Percentiles rank a stretch among this genome's conserved stretches.
These are phyloP conservation scores for Sphaerophoria rueppellii DNA, from an alignment of 2,888 invertebrate species.

Conservation along the genomic window DNA sequence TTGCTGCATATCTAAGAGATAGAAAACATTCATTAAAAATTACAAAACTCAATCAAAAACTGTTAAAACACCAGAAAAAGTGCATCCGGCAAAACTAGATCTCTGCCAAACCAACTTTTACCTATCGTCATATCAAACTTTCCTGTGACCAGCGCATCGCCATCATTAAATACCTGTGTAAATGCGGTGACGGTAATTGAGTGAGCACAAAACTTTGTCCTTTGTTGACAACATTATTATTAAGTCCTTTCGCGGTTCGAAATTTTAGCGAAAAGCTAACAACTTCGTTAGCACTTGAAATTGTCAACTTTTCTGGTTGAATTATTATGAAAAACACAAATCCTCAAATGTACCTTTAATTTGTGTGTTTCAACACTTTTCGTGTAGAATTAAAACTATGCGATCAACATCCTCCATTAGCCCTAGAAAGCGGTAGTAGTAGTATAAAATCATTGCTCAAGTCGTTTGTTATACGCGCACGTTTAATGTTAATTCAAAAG, in stretches of 20 bases:
- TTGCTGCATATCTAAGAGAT: not conserved
- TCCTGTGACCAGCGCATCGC: conserved; percentile 33
- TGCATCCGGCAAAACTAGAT: not conserved
- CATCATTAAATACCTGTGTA: conserved; percentile 60
- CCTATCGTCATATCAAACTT: conserved; percentile 52
- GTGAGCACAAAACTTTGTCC: conserved; percentile 65
- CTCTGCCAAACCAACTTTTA: conserved; percentile 4
- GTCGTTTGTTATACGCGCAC: conserved; percentile 64
- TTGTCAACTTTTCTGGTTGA: conserved; percentile 50
- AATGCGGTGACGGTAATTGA: conserved; percentile 55
- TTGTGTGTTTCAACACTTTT: conserved; percentile 74
- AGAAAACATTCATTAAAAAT: not conserved
- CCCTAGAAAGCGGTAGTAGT: too few relatives aligned
- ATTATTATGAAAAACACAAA: conserved; percentile 52
- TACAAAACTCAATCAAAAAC: not conserved
- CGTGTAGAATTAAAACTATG: conserved; percentile 42
- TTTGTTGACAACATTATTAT: conserved; percentile 55
- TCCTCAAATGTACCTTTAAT: conserved; percentile 46
- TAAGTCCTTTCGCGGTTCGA: not conserved
- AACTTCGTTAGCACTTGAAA: conserved; percentile 52
- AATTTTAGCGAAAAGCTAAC: conserved; percentile 37
- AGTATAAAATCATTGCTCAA: not conserved
- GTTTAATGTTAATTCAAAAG: conserved; percentile 52
- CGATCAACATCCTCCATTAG: conserved; percentile 60
- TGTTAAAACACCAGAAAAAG: conserved; percentile 20